Evolutionary conservation across 2,113 vertebrate genomes (phyloP), one percentile per base, ranked within the genome.

Genomic region (Atrichornis clamosus): DNA sequence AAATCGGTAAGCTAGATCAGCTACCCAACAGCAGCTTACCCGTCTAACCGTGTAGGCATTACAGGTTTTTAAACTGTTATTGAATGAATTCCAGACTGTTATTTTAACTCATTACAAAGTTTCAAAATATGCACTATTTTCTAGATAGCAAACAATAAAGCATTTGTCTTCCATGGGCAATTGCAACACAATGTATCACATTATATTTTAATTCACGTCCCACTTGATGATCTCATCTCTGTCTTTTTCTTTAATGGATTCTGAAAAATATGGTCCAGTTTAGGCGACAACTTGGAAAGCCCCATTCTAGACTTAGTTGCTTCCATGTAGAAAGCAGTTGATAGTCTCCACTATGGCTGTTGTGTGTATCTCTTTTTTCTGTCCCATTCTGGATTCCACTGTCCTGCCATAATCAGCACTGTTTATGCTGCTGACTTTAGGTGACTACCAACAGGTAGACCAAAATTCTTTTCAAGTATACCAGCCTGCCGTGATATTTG

Each of bases 331-430:
- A 30, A 55, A 50, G 44, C 13, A 58, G 30, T 27, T 70, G 22
- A 37, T 33, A 49, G 13, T 42, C 30, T 41, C 35, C 23, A 27
- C 28, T 67, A 23, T 0, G 0, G 14, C 8, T 41, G 19, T 49
- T 58, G 63, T 26, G 35, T 32, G 8, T 9, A 30, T 30, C 7
- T 52, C 10, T 50, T 15, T 52, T 42, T 86, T 44, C 68, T 63
- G 23, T 33, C 24, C 27, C 59, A 18, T 35, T 67, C 18, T 50
- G 6, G 20, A 35, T 65, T 65, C 19, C 22, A 83, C 21, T 74
- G 7, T 44, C 27, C 44, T 49, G 27, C 24, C 24, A 70, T 24
- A 41, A 72, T 26, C 35, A 22, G 15, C 5, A 9, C 6, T 50
- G 28, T 26, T 55, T 42, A n/a, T 6, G 20, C 14, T 42, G 13